phyloP scores from a whole-genome alignment of 2,888 invertebrate genomes.

The Itoplectis maculator region DNA sequence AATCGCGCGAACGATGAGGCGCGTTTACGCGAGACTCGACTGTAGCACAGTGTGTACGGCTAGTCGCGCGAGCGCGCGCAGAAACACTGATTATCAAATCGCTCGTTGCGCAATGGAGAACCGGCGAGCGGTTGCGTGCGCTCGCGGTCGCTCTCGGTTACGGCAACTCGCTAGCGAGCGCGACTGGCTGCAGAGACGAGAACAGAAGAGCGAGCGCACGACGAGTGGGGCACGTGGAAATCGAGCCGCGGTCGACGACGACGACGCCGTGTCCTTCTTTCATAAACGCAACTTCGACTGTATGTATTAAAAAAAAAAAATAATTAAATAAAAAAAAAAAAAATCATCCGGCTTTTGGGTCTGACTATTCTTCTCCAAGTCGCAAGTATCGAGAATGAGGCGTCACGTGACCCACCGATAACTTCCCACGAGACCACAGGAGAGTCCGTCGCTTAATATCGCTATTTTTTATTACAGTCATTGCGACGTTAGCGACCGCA shows the following conservation, averaged over 20 bases:
- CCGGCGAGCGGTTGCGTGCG: conserved; percentile 72
- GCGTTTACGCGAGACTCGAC: neutral
- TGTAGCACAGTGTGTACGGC: conserved; percentile 15
- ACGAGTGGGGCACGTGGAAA: conserved; percentile 32
- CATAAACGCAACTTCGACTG: conserved; percentile 14
- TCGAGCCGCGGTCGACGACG: conserved; percentile 24
- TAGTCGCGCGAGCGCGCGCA: conserved; percentile 33
- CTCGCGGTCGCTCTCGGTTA: conserved; percentile 68
- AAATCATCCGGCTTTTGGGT: too few relatives aligned
- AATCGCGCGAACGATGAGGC: neutral
- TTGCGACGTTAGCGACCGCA: neutral
- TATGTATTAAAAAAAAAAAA: too few relatives aligned
- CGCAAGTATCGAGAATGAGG: too few relatives aligned
- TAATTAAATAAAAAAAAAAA: too few relatives aligned
- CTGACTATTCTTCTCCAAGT: neutral
- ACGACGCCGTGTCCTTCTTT: conserved; percentile 9
- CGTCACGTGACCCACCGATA: neutral
- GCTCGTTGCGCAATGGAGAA: conserved; percentile 65
- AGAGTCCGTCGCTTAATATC: neutral
- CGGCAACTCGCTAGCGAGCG: conserved; percentile 51
- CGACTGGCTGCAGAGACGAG: conserved; percentile 15
- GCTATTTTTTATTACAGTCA: conserved; percentile 5
- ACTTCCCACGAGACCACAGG: neutral
- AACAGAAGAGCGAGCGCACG: conserved; percentile 6
- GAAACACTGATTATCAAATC: conserved; percentile 67